Conservation (phyloP, 2,113 vertebrate genomes). For the Galemys pyrenaicus region DNA sequence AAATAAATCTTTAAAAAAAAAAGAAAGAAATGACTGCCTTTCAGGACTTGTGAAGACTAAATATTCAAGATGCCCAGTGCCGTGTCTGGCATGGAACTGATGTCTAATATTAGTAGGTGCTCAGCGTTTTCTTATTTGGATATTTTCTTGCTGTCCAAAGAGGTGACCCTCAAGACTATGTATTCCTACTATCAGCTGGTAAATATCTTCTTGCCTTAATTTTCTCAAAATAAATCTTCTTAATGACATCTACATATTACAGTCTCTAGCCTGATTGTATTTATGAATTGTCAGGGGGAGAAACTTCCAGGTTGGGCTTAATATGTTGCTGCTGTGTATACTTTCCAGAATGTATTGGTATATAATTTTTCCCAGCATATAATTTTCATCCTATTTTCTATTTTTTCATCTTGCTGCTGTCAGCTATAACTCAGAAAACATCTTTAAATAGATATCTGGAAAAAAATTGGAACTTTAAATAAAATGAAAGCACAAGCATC, state of each 20-base stretch:
- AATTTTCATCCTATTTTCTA: slow-evolving; percentile 71
- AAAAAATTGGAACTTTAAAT: neutral
- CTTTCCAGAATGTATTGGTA: neutral
- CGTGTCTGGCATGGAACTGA: neutral
- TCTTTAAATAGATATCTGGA: slow-evolving; percentile 73
- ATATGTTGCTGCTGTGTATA: neutral
- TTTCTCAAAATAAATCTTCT: slow-evolving; percentile 45
- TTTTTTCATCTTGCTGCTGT: slow-evolving; percentile 75
- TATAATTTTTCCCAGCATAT: slow-evolving; percentile 8
- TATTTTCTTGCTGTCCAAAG: neutral
- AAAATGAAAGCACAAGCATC: slow-evolving; percentile 68
- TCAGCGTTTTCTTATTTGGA: neutral
- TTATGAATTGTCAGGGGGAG: neutral
- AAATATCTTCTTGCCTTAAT: slow-evolving; percentile 35
- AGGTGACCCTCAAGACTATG: neutral
- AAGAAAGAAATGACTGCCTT: neutral
- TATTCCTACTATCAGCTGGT: neutral
- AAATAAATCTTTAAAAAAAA: too few relatives aligned
- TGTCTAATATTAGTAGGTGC: neutral
- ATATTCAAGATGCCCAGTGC: neutral
- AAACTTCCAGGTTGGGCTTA: neutral
- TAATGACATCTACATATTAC: neutral
- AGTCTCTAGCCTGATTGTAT: neutral
- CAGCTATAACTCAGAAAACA: slow-evolving; percentile 78
- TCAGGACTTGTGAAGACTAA: neutral